phyloP scores from a whole-genome alignment of 2,888 invertebrate genomes.

The Tipula unca region DNA sequence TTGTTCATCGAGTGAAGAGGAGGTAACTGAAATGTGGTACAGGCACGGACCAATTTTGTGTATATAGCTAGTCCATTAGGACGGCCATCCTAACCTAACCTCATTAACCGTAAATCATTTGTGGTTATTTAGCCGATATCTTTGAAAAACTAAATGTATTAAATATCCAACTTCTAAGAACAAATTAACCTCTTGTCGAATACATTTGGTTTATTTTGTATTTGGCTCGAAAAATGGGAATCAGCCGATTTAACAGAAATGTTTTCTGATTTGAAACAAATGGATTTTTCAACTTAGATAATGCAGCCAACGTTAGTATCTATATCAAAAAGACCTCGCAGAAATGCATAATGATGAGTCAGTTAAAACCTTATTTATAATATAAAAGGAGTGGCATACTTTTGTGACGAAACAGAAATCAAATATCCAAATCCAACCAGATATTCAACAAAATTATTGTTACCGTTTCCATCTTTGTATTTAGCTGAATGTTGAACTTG shows the following conservation, averaged over 20 bases:
- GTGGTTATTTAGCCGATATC: too few species aligned
- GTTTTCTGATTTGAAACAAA: slow-evolving; percentile 20
- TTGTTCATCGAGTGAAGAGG: too few species aligned
- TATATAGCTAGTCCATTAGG: too few species aligned
- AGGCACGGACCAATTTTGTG: too few species aligned
- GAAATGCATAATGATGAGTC: slow-evolving; percentile 26
- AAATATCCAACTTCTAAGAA: too few species aligned
- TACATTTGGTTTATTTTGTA: too few species aligned
- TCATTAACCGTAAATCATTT: too few species aligned
- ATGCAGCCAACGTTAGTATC: slow-evolving; percentile 21
- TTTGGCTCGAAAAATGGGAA: too few species aligned
- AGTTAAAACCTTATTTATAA: slow-evolving; percentile 21
- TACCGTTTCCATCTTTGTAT: slow-evolving; percentile 25
- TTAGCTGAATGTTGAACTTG: slow-evolving; percentile 24
- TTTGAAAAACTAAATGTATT: too few species aligned
- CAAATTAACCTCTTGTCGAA: too few species aligned
- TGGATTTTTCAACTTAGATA: slow-evolving; percentile 21
- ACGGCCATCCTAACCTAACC: too few species aligned
- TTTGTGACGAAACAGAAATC: slow-evolving; percentile 26
- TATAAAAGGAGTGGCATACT: slow-evolving; percentile 25
- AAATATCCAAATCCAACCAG: slow-evolving; percentile 23
- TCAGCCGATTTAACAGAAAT: background rate
- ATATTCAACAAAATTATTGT: slow-evolving; percentile 18
- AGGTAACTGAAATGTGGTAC: too few species aligned
- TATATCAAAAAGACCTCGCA: slow-evolving; percentile 26